Evolutionary conservation across 2,888 invertebrate species (phyloP), one percentile per base, ranked within the genome.

Genomic region (Helicoverpa assulta): DNA sequence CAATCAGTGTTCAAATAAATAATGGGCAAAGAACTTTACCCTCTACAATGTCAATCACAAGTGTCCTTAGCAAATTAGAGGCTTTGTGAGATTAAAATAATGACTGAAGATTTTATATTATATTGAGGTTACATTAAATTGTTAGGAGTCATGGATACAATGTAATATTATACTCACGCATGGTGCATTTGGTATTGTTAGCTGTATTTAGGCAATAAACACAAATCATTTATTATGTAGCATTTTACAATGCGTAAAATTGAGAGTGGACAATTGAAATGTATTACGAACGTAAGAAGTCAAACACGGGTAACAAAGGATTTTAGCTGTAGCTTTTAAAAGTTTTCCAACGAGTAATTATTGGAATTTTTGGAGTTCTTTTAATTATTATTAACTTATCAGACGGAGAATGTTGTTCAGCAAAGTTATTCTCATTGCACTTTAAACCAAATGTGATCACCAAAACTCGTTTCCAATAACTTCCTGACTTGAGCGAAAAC

Each of bases 401-500:
- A n/a, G 3, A 12, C 19, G 14, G 52, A 1, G 56, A 56, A 18
- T 2, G 2, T 61, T 29, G 47, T 19, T 33, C 52, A n/a, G 10
- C 8, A 40, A 19, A n/a, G 16, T 26, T 52, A 43, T 33, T 58
- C 37, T 29, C 50, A 6, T 53, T 40, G 12, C 19, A 51, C 51
- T 58, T 74, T 53, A 70, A 53, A 59, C 33, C 14, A 10, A 58
- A 2, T 1, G 29, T 54, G 7, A n/a, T 43, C 21, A 18, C 43
- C 1, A 33, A 55, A 73, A 60, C 62, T 37, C 2, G 70, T 70
- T 69, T 29, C 26, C 4, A 33, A 19, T 6, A 43, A 62, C 61
- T 77, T 70, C 78, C 70, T 70, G 68, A 57, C 51, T 43, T 5
- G 21, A 51, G 33, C 55, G 10, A 26, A 18, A 19, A 69, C 33